Evolutionary conservation across 2,113 vertebrate species (phyloP).

Genomic region (Gulo gulo): DNA sequence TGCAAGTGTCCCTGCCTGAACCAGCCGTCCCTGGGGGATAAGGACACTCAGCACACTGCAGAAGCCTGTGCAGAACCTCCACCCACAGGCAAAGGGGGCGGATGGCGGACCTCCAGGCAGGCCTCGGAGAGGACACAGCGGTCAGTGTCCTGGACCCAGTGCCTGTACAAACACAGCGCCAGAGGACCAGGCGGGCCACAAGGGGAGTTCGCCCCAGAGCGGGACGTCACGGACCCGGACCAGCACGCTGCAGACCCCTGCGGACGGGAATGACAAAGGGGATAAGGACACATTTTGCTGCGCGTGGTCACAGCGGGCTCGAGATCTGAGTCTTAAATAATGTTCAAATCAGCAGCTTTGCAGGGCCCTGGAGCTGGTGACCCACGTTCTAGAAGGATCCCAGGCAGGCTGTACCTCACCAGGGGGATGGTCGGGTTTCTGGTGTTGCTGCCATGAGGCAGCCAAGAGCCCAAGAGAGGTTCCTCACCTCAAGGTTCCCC

Average conservation of each 20-base stretch:
- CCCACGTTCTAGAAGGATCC: background rate
- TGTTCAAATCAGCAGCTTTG: rapidly evolving
- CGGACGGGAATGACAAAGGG: background rate
- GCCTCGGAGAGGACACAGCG: background rate
- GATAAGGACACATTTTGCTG: background rate
- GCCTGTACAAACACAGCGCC: rapidly evolving
- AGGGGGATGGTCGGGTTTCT: too few species aligned
- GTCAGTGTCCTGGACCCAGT: rapidly evolving
- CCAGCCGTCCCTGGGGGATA: background rate
- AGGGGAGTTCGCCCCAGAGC: too few species aligned
- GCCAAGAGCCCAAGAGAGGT: background rate
- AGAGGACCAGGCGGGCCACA: rapidly evolving
- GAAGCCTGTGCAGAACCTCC: background rate
- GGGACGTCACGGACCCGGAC: rapidly evolving
- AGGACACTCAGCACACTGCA: rapidly evolving
- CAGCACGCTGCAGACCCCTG: rapidly evolving
- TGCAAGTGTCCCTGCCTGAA: background rate
- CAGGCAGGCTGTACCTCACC: background rate
- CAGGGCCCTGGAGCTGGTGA: too few species aligned
- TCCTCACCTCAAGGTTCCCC: background rate
- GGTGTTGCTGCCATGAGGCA: background rate
- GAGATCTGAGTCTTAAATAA: background rate
- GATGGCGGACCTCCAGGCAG: background rate
- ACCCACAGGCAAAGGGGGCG: background rate
- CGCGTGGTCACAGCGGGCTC: rapidly evolving